A percentile compares a stretch with the other conserved stretches of the same genome.
Conservation (phyloP, 2,888 invertebrate species). For the Eucera pruinosa region DNA sequence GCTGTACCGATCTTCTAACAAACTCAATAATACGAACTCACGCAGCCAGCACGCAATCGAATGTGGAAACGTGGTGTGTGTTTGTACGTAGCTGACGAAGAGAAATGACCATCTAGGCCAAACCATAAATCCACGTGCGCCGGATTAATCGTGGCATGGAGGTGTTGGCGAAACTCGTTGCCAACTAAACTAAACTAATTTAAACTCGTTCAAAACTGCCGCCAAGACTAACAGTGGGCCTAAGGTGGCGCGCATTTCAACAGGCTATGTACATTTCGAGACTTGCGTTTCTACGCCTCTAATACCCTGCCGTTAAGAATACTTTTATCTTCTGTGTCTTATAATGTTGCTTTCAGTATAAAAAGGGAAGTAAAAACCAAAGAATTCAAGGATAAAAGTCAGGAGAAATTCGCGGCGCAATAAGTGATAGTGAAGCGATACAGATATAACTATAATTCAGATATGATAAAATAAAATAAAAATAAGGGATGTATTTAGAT, state of each 20-base stretch:
- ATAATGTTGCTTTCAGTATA: too few relatives aligned
- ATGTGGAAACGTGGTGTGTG: conserved; percentile 53
- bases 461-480: too few relatives aligned
- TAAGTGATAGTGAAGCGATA: too few relatives aligned
- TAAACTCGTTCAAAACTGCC: conserved; percentile 80
- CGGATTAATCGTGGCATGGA: conserved; percentile 79
- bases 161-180: conserved; percentile 78
- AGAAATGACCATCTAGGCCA: conserved; percentile 78
- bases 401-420: too few relatives aligned
- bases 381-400: too few relatives aligned
- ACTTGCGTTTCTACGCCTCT: too few relatives aligned
- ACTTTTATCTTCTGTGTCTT: background rate
- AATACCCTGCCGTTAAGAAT: background rate
- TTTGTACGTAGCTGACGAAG: conserved; percentile 76
- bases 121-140: conserved; percentile 79
- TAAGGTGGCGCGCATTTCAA: conserved; percentile 58
- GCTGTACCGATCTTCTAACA: conserved; percentile 24
- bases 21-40: conserved; percentile 56
- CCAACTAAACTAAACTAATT: conserved; percentile 82
- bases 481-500: too few relatives aligned
- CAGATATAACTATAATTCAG: too few relatives aligned
- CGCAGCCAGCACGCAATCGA: conserved; percentile 51
- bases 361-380: too few relatives aligned
- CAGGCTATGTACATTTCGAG: conserved; percentile 6
- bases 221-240: conserved; percentile 66